Evolutionary conservation across 2,113 vertebrate species (phyloP), one percentile per base, ranked within the genome.

Genomic region (Phaethon lepturus): DNA sequence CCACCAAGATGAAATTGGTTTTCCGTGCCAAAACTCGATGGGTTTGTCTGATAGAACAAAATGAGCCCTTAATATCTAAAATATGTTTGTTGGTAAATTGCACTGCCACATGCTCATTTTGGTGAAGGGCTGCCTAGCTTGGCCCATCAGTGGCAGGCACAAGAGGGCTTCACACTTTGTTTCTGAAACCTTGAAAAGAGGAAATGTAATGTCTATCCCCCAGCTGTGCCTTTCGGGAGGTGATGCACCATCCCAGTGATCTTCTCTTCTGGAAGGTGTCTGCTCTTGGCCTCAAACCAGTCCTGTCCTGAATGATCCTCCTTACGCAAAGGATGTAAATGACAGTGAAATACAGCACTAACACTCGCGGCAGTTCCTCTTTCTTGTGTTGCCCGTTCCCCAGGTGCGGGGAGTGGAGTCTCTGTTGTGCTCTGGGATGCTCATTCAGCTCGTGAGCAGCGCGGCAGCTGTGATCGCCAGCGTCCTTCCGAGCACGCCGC

Each of bases 141-240:
- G 38, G 17, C 40, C 9, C 74, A 31, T 45, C 45, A 49, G 60
- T 52, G 40, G 18, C 28, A 86, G 52, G 22, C 44, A 68, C 8
- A 49, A 64, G 25, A 49, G 23, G 10, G 9, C 35, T 95, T 90
- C 6, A 5, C 7, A 17, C 8, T n/a, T 45, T 59, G 6, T 76
- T 89, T 56, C 24, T 87, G 59, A 90, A 77, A 17, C 29, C 6
- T 69, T 62, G 56, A 53, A 64, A 84, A 83, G 35, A 35, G 23
- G 10, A 67, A 64, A 38, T n/a, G 6, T 23, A 20, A n/a, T 13
- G 9, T 74, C 58, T 38, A 0, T 62, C 3, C 3, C 3, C 2
- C 3, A 8, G 5, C 59, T 60, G 22, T 80, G 55, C 11, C 29
- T 69, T 92, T 71, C 33, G 42, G 29, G 19, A 71, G 29, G 45